Evolutionary conservation across 2,797 vertebrate species (phyloP).

Genomic region (Lagorchestes hirsutus): DNA sequence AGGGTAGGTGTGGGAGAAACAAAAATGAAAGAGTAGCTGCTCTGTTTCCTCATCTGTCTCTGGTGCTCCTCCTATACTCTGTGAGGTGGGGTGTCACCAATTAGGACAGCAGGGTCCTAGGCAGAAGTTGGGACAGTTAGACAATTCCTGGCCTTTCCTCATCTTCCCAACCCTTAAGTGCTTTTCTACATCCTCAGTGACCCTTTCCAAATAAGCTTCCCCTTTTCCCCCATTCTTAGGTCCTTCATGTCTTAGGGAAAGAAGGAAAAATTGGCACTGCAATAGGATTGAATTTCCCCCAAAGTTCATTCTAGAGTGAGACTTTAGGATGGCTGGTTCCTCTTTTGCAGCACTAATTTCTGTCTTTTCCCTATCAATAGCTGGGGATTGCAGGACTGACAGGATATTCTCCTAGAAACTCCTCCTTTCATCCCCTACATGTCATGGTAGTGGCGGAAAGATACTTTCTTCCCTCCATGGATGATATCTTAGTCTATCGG

Average conservation of each 20-base stretch:
- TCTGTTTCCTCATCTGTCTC: not conserved
- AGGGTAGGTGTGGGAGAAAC: not conserved
- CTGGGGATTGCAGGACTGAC: not conserved
- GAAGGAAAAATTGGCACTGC: not conserved
- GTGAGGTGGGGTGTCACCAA: not conserved
- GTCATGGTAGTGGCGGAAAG: not conserved
- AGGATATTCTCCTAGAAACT: not conserved
- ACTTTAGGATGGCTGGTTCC: not conserved
- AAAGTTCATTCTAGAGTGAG: not conserved
- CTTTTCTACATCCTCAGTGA: not conserved
- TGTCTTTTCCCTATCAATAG: not conserved
- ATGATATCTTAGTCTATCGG: not conserved
- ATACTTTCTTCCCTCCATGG: not conserved
- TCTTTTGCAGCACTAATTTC: not conserved
- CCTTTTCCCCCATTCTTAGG: not conserved
- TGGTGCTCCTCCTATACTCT: not conserved
- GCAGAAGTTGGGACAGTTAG: too few relatives aligned
- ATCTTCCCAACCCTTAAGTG: not conserved
- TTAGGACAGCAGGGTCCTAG: too few relatives aligned
- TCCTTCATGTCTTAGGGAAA: not conserved
- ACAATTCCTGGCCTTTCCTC: not conserved
- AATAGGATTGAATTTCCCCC: not conserved
- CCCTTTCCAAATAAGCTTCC: not conserved
- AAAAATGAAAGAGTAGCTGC: not conserved
- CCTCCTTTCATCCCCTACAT: not conserved